Evolutionary conservation across 2,113 vertebrate genomes (phyloP), one percentile per base, ranked within the genome.

Genomic region (Clarias macrocephalus): DNA sequence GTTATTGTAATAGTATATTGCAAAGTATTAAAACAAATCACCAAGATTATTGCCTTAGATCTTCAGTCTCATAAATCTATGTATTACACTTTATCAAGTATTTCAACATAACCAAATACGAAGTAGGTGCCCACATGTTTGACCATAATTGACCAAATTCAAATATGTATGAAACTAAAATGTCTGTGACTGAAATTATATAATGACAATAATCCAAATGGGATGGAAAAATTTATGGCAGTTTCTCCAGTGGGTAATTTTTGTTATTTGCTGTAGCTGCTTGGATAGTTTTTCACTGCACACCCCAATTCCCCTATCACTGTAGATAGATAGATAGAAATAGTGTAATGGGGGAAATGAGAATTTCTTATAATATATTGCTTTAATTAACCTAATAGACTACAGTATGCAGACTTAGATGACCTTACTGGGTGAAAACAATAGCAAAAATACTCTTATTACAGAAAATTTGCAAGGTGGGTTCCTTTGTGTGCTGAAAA

Each of bases 321-420:
- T 56, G 25, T 28, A 56, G 52, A 54, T 48, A 76, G 52, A 54
- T 48, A 76, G 52, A 77, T 77, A 73, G 70, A 48, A 3, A 77
- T 18, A 28, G 25, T 77, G 54, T 56, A 77, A 13, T 16, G 16
- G 7, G 52, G 23, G 13, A 77, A 79, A 79, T 79, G 52, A 79
- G 52, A 56, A 56, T 56, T 79, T 79, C 52, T 28, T 56, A 30
- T 56, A 79, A 56, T 28, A 19, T 79, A 79, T 79, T 79, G 52
- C 75, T 79, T 79, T 56, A 79, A 79, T 56, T 79, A 79, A 79
- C 52, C 52, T 79, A 79, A 79, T 79, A 79, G 52, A 52, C n/a
- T 79, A 18, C 25, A 19, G 13, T 28, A 28, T 57, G 42, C 56
- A 1, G 15, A 79, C 28, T 15, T 54, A 56, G 52, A 79, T 0